Evolutionary conservation across 2,113 vertebrate species (phyloP), one percentile per base, ranked within the genome.

Genomic region (Channa argus): DNA sequence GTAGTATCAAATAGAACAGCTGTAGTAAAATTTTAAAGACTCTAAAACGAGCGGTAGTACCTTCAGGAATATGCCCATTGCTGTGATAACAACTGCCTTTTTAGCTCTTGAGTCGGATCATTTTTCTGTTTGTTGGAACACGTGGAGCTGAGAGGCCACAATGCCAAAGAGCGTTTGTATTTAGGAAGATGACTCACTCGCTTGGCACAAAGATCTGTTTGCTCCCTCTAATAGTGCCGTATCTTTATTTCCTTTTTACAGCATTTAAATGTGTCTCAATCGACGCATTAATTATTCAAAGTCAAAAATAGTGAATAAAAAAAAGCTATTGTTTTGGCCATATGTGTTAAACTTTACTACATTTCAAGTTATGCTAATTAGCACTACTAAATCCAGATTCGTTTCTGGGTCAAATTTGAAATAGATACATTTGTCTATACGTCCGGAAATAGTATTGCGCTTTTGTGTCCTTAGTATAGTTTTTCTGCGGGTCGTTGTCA

Each of bases 131-230:
- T 87, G 87, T 74, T 44, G 68, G 79, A 93, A 86, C 93, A 94
- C 93, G 93, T 94, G 93, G 91, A 94, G 82, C 63, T 72, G 63
- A 71, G 75, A 71, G 70, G 75, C 77, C 71, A 90, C 88, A 88
- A 89, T 78, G 81, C 34, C 62, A 60, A 56, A 89, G 87, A 86
- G 81, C 62, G 41, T 74, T 5, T 55, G 41, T 53, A 0, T 2
- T 0, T 2, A 1, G 0, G 10, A 64, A 3, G 73, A 81, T n/a
- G 73, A 39, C 3, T 55, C 67, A 53, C 63, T 66, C 54, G 5
- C 0, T 45, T 1, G 1, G 2, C 8, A 41, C n/a, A 37, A 4
- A 3, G 1, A 11, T n/a, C 34, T 5, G 15, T 2, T 0, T 34
- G 5, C 38, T 39, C 14, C 37, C 34, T n/a, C 1, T 34, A 24